Evolutionary conservation across 2,113 vertebrate genomes (phyloP).

Genomic region (Labrus mixtus): DNA sequence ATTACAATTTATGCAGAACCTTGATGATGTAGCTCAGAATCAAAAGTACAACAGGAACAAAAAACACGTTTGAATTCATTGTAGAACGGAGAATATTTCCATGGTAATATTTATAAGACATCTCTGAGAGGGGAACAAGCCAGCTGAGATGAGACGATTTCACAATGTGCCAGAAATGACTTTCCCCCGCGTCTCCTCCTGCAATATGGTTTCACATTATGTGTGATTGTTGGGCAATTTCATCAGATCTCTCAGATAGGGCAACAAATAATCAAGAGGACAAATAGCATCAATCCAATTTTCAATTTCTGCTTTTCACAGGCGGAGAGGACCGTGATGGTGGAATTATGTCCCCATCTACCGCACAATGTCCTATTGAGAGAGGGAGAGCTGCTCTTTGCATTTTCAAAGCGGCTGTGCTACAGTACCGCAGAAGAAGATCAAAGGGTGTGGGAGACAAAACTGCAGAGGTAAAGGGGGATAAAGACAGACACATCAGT

Average conservation of each 20-base stretch:
- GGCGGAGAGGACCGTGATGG: slow-evolving; percentile 16
- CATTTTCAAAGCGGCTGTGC: not conserved
- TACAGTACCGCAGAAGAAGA: not conserved
- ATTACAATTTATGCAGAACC: not conserved
- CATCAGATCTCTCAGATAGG: slow-evolving; percentile 36
- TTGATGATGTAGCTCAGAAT: not conserved
- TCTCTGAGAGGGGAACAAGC: slow-evolving; percentile 5
- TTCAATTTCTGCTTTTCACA: slow-evolving; percentile 40
- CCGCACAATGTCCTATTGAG: slow-evolving; percentile 6
- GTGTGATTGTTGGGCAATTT: slow-evolving; percentile 35
- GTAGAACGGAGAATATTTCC: slow-evolving; percentile 19
- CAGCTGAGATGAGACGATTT: slow-evolving; percentile 34
- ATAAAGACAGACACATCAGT: not conserved
- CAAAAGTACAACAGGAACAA: not conserved
- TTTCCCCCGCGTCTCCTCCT: slow-evolving; percentile 20
- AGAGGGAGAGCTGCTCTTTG: slow-evolving; percentile 1
- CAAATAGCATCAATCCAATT: slow-evolving; percentile 60
- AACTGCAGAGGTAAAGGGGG: not conserved
- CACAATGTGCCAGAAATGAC: slow-evolving; percentile 44
- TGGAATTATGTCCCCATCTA: slow-evolving; percentile 21
- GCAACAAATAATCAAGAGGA: slow-evolving; percentile 57
- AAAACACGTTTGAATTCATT: slow-evolving; percentile 30
- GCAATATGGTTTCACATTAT: slow-evolving; percentile 31
- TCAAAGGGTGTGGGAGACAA: slow-evolving; percentile 20
- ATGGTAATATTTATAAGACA: slow-evolving; percentile 24